These are phyloP conservation scores for Ptychoptera albimana DNA, from an alignment of 2,888 invertebrate species.

Conservation along the genomic window DNA sequence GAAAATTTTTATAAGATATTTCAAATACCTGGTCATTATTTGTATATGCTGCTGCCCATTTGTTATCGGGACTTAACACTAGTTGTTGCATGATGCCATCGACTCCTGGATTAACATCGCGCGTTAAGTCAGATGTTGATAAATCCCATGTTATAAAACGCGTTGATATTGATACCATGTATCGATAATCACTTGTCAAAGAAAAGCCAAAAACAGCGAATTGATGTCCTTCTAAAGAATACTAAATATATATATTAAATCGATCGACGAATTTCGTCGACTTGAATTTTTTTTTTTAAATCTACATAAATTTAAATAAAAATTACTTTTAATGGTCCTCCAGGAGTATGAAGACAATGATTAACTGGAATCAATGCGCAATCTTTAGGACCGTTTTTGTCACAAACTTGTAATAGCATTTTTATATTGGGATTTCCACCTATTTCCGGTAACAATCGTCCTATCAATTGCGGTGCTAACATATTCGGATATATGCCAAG, in stretches of 20 bases:
- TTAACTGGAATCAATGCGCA: conserved; percentile 85
- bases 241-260: conserved; percentile 38
- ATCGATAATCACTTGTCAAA: conserved; percentile 75
- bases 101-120: conserved; percentile 83
- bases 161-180: conserved; percentile 92
- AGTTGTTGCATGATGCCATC: conserved; percentile 94
- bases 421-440: conserved; percentile 67
- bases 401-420: conserved; percentile 79
- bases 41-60: conserved; percentile 89
- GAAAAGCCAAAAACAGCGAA: conserved; percentile 92
- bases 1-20: conserved; percentile 10
- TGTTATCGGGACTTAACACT: conserved; percentile 84
- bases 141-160: conserved; percentile 95
- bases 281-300: background rate
- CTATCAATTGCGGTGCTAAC: conserved; percentile 88
- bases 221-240: conserved; percentile 93
- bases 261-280: conserved; percentile 6
- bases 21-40: conserved; percentile 65
- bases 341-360: conserved; percentile 96
- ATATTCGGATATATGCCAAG: conserved; percentile 84
- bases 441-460: conserved; percentile 82
- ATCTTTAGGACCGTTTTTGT: conserved; percentile 71
- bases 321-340: conserved; percentile 81
- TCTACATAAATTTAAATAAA: background rate
- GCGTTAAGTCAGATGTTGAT: conserved; percentile 84